These are phyloP conservation scores for Neodiprion lecontei DNA, from an alignment of 1,140 invertebrate genomes.

Conservation along the genomic window DNA sequence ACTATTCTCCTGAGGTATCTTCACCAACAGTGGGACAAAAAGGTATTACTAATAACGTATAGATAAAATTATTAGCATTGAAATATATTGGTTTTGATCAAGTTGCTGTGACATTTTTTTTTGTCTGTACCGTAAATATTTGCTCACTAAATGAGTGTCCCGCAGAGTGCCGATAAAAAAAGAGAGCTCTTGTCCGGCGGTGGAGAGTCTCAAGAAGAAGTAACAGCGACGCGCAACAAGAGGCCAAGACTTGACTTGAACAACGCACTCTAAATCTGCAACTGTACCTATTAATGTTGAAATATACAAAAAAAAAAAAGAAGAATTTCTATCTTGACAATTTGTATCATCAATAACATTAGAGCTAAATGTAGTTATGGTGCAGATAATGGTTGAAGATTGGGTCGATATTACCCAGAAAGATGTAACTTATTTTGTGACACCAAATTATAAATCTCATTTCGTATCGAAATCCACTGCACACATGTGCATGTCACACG, in stretches of 20 bases:
- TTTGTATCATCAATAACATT: neutral
- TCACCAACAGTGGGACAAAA: slow-evolving; percentile 94
- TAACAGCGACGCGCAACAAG: slow-evolving; percentile 50
- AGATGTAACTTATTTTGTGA: neutral
- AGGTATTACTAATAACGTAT: slow-evolving; percentile 62
- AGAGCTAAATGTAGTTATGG: neutral
- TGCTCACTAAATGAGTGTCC: slow-evolving; percentile 13
- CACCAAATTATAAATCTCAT: neutral
- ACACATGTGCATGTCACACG: neutral
- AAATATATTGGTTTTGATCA: neutral
- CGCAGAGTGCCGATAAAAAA: slow-evolving; percentile 55
- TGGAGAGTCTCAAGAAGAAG: slow-evolving; percentile 54
- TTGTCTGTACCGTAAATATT: neutral
- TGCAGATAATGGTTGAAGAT: neutral
- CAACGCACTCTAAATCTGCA: slow-evolving; percentile 43
- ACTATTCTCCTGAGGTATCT: slow-evolving; percentile 92
- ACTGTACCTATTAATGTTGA: neutral
- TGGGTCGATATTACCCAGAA: neutral
- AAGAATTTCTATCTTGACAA: neutral
- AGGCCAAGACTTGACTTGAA: slow-evolving; percentile 56
- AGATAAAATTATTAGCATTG: slow-evolving; percentile 2
- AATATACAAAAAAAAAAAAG: neutral
- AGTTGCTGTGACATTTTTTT: slow-evolving; percentile 11
- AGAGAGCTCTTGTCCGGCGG: slow-evolving; percentile 50
- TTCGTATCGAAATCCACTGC: neutral